Evolutionary conservation across 2,888 invertebrate genomes (phyloP), one percentile per base, ranked within the genome.

Genomic region (Spatulosminthurus flaviceps): DNA sequence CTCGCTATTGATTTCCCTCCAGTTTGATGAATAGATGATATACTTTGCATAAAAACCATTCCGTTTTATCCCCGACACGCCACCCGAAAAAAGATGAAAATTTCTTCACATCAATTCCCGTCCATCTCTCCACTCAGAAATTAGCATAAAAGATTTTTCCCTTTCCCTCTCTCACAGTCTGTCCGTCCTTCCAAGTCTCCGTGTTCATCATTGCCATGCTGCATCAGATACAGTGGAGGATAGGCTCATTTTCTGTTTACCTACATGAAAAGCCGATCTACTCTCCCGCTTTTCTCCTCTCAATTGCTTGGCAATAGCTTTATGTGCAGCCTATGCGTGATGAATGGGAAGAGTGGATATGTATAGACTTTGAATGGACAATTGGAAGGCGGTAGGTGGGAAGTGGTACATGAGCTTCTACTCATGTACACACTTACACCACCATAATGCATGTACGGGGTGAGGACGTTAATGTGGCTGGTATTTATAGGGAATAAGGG

Each of bases 61-160:
- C 73, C 28, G 16, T 72, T 72, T 26, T 73, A 29, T 73, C 73
- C 29, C 19, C 60, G 21, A 29, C 51, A 28, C 43, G 21, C 43
- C 42, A 71, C 13, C 9, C 71, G 66, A 34, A 42, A 76, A 64
- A 66, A 75, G 60, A 75, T 71, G 78, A 78, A 71, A 21, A 78
- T 78, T 78, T 78, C 78, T 70, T 78, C 71, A 78, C 78, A 78
- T 78, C 78, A 78, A 72, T 72, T 71, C 51, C 78, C 61, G 71
- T 78, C 78, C 51, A 43, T 78, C 61, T 70, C 22, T 51, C 66
- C 76, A 13, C 41, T 51, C 29, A 69, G 41, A 77, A 78, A 78
- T 78, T 78, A 78, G 51, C 78, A 78, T 78, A 78, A 78, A 78
- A 78, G 78, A 78, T 60, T 66, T 74, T 64, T 70, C 67, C 51